Evolutionary conservation across 2,888 invertebrate species (phyloP), one percentile per base, ranked within the genome.

Genomic region (Parelbella ahira): DNA sequence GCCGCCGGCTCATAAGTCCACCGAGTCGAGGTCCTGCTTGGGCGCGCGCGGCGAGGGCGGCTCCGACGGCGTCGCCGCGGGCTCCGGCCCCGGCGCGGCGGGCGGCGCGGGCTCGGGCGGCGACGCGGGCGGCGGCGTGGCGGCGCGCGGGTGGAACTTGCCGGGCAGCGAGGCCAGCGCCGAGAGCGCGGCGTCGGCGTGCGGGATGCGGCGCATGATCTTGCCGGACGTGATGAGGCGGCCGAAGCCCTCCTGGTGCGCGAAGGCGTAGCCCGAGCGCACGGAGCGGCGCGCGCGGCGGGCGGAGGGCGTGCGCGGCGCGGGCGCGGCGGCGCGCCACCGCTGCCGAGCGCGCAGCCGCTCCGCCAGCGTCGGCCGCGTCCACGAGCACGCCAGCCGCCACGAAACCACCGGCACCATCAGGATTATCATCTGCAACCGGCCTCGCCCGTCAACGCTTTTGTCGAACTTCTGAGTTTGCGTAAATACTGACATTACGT

Each of bases 231-330:
- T 99, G 73, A 99, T 99, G 58, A 99, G 93, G 9, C 97, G 91
- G 30, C 98, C 98, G 80, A 98, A 98, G 58, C 98, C 98, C 89
- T 97, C 96, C 83, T 97, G 97, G 87, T 99, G 99, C 43, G 99
- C 97, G 88, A 99, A 99, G 4, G 99, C 99, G 86, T 99, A 83
- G 8, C 99, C 98, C 5, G 98, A 98, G 43, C 98, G 93, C 50
- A 98, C 91, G 15, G 97, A 97, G 60, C 97, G 92, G 20, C 98
- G 90, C 45, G 96, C 96, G 60, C 97, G 92, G 45, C 97, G 91
- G 0, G 97, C 94, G 32, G 97, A 96, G 15, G 97, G 94, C 49
- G 96, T 95, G 54, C 96, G 91, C 46, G 94, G 88, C 39, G 94
- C 93, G 63, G 94, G 93, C 55, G 93, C 93, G 50, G 93, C 94